Percentiles rank a stretch among this genome's conserved stretches.
Conservation (phyloP, 2,113 vertebrate species). For the Salvelinus alpinus region DNA sequence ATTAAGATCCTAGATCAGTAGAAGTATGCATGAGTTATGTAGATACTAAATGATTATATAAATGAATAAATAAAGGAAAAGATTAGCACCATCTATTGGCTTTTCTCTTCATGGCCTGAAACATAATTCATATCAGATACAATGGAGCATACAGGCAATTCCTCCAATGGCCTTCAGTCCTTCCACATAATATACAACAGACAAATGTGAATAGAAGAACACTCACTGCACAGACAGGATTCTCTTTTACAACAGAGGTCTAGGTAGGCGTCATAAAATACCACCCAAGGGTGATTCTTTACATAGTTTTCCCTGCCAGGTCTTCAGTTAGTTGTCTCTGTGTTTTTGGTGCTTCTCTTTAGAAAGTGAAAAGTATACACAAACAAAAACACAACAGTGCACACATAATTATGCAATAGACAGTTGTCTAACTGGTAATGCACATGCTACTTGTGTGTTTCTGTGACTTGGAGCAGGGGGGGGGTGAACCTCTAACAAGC, state of each 20-base stretch:
- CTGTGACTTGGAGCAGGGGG: background rate
- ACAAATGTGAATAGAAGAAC: constrained; percentile 25
- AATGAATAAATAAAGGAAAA: constrained; percentile 41
- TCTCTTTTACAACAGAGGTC: constrained; percentile 45
- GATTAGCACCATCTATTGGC: constrained; percentile 65
- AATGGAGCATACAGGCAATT: background rate
- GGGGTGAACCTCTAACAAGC: background rate
- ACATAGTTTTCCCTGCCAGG: constrained; percentile 26
- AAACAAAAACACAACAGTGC: constrained; percentile 28
- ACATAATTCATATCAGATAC: background rate
- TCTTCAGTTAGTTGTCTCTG: constrained; percentile 7
- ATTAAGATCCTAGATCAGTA: no score
- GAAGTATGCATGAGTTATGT: background rate
- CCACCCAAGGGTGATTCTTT: background rate
- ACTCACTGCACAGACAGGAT: constrained; percentile 47
- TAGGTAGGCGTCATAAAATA: constrained; percentile 40
- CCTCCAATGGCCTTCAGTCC: background rate
- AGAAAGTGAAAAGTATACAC: constrained; percentile 15
- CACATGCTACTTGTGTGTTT: constrained; percentile 11
- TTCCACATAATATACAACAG: background rate
- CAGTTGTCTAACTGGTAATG: constrained; percentile 20
- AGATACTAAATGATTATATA: constrained; percentile 48
- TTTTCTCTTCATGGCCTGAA: constrained; percentile 27
- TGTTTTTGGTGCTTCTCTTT: background rate
- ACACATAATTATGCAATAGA: background rate